Conservation (phyloP, 2,113 vertebrate species). For the Conger conger region DNA sequence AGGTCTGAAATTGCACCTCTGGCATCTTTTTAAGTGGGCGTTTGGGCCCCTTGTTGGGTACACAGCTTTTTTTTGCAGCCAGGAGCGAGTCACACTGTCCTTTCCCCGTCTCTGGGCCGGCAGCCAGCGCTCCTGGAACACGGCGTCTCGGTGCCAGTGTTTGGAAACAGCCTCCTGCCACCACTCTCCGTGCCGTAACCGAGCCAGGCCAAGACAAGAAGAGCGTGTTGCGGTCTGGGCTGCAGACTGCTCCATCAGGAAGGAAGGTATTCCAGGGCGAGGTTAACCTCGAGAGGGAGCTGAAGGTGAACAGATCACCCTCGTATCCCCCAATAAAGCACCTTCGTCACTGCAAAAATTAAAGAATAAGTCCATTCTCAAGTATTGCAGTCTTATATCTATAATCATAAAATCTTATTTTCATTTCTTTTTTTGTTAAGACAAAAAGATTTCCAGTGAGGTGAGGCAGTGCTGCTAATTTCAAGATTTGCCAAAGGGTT, state of each 20-base stretch:
- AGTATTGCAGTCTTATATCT: too few relatives aligned
- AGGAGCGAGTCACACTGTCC: slow-evolving; percentile 43
- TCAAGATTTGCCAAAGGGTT: too few relatives aligned
- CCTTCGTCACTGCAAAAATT: too few relatives aligned
- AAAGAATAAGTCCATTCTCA: too few relatives aligned
- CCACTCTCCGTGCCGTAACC: slow-evolving; percentile 53
- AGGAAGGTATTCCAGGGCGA: slow-evolving; percentile 20
- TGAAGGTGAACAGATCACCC: background rate
- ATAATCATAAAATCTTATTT: too few relatives aligned
- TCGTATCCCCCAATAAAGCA: too few relatives aligned
- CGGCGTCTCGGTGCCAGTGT: slow-evolving; percentile 58
- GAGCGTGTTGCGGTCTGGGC: slow-evolving; percentile 34
- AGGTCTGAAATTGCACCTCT: slow-evolving; percentile 33
- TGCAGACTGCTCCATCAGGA: slow-evolving; percentile 21
- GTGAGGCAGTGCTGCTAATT: too few relatives aligned
- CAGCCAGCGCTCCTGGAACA: slow-evolving; percentile 54
- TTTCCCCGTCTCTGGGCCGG: slow-evolving; percentile 50
- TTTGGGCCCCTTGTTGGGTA: background rate
- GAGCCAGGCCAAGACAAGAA: slow-evolving; percentile 50
- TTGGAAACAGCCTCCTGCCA: slow-evolving; percentile 56
- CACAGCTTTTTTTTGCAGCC: background rate
- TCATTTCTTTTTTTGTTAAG: too few relatives aligned
- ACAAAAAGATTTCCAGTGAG: too few relatives aligned
- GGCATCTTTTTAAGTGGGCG: slow-evolving; percentile 20
- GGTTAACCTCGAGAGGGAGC: slow-evolving; percentile 15